Conservation (phyloP, 2,797 vertebrate species). For the Vipera latastei region DNA sequence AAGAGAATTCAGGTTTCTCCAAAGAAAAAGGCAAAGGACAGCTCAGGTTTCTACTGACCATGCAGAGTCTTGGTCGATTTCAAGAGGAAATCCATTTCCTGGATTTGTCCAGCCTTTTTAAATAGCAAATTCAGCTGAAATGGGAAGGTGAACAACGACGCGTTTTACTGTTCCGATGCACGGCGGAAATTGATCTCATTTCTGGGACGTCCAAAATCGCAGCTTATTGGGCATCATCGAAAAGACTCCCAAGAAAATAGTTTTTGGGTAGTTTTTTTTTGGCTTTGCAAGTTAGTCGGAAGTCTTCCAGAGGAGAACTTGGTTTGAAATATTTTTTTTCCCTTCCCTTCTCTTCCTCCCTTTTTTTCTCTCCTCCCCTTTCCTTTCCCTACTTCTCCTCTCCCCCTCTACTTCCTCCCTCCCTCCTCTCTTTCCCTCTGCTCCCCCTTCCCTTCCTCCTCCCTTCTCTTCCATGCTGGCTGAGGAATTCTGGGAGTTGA, state of each 20-base stretch:
- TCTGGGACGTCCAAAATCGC: not conserved
- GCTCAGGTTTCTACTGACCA: not conserved
- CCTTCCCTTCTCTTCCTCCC: not conserved
- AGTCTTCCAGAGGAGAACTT: not conserved
- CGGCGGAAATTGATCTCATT: not conserved
- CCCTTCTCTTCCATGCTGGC: too few relatives aligned
- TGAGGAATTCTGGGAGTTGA: too few relatives aligned
- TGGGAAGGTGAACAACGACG: not conserved
- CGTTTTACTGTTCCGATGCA: not conserved
- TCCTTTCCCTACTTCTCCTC: too few relatives aligned
- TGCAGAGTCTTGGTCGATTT: not conserved
- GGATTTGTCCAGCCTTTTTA: not conserved
- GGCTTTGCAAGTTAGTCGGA: not conserved
- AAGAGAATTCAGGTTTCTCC: not conserved
- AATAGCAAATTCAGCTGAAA: not conserved
- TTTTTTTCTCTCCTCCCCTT: too few relatives aligned
- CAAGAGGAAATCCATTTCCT: not conserved
- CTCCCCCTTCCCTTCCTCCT: too few relatives aligned
- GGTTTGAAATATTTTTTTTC: not conserved
- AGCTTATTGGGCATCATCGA: not conserved
- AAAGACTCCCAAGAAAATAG: not conserved
- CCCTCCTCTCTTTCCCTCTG: rapidly evolving
- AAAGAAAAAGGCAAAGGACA: not conserved
- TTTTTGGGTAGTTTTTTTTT: not conserved
- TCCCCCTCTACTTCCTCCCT: not conserved